phyloP scores from a whole-genome alignment of 2,113 vertebrate species.

The Acrocephalus kingi region DNA sequence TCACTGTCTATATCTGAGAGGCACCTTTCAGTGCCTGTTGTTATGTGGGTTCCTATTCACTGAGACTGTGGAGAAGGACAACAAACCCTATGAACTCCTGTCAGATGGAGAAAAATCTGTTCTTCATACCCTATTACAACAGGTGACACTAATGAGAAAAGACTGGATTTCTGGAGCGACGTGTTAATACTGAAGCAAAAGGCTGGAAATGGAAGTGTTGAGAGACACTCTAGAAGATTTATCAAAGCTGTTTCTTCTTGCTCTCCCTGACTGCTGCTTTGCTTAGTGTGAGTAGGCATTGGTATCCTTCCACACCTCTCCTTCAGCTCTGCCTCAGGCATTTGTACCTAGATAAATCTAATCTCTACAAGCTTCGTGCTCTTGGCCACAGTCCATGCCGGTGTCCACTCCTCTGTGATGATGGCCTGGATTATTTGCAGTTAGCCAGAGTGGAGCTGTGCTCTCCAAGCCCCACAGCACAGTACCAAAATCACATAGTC shows the following conservation, averaged over 20 bases:
- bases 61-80: background rate
- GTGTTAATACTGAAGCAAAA: background rate
- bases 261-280: background rate
- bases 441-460: background rate
- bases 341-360: conserved; percentile 35
- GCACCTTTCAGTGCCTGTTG: background rate
- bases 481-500: conserved; percentile 30
- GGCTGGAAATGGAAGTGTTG: background rate
- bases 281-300: background rate
- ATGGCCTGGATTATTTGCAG: background rate
- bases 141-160: background rate
- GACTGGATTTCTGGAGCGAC: background rate
- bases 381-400: background rate
- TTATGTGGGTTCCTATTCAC: background rate
- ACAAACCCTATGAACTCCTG: background rate
- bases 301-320: background rate
- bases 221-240: background rate
- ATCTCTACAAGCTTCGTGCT: background rate
- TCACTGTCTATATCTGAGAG: background rate
- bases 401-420: background rate
- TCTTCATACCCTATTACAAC: background rate
- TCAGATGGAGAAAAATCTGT: background rate
- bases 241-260: background rate
- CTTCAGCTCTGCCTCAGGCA: conserved; percentile 11
- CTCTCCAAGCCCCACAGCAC: background rate